Conservation (phyloP, 2,888 invertebrate genomes). For the Bellardia pandia region DNA sequence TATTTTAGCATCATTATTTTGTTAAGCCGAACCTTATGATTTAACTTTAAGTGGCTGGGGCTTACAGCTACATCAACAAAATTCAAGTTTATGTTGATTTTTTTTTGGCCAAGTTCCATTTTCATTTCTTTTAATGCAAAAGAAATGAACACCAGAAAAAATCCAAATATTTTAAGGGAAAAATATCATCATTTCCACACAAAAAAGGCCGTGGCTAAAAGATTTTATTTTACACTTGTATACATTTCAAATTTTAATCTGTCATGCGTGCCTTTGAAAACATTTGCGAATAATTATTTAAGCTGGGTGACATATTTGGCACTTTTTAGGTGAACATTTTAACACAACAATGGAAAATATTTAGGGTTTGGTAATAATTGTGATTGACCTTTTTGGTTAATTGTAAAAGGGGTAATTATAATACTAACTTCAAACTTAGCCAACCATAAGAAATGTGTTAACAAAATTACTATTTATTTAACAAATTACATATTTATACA, state of each 20-base stretch:
- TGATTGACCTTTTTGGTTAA: too few species aligned
- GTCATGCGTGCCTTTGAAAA: neutral
- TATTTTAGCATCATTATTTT: slow-evolving; percentile 6
- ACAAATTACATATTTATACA: too few species aligned
- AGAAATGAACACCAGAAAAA: neutral
- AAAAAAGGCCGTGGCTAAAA: neutral
- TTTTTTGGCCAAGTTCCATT: slow-evolving; percentile 47
- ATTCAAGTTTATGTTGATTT: neutral
- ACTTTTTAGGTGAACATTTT: neutral
- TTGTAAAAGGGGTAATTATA: too few species aligned
- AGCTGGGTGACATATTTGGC: neutral
- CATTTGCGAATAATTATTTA: neutral
- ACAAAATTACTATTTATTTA: slow-evolving; percentile 4
- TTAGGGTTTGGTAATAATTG: too few species aligned
- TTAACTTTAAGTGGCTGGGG: neutral
- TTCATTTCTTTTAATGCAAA: slow-evolving; percentile 3
- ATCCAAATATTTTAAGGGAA: neutral
- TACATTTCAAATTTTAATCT: neutral
- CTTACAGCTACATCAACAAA: neutral
- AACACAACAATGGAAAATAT: too few species aligned
- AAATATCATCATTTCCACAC: neutral
- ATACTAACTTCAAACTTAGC: neutral
- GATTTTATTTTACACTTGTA: neutral
- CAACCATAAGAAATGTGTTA: neutral
- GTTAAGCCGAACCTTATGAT: slow-evolving; percentile 25